Conservation (phyloP, 1,140 invertebrate species). For the Saxidomus purpurata region DNA sequence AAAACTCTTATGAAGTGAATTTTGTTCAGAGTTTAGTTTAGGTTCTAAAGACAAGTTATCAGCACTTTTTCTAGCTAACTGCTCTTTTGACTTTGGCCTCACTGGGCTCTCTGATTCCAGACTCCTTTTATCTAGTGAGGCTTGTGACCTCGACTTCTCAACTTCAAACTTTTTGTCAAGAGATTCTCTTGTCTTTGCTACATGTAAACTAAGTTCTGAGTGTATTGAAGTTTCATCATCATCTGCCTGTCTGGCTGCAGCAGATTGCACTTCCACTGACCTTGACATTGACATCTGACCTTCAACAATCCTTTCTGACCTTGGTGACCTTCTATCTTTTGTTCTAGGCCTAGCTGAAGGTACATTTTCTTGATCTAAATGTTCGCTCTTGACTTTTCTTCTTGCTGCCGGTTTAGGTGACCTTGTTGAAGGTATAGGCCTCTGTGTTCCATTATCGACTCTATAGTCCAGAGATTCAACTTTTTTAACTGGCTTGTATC, state of each 20-base stretch:
- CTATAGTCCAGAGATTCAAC: slow-evolving; percentile 9
- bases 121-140: slow-evolving; percentile 5
- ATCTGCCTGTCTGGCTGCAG: not conserved
- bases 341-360: slow-evolving; percentile 9
- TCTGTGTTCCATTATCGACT: not conserved
- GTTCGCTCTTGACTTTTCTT: slow-evolving; percentile 24
- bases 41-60: slow-evolving; percentile 4
- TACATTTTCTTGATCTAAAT: not conserved
- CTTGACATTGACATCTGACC: slow-evolving; percentile 34
- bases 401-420: slow-evolving; percentile 50
- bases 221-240: slow-evolving; percentile 22
- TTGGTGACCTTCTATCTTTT: slow-evolving; percentile 17
- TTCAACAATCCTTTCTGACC: slow-evolving; percentile 32
- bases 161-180: slow-evolving; percentile 47
- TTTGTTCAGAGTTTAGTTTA: slow-evolving; percentile 17
- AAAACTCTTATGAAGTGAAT: not conserved
- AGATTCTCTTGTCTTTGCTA: slow-evolving; percentile 53
- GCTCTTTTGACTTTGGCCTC: slow-evolving; percentile 38
- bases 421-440: slow-evolving; percentile 40
- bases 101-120: slow-evolving; percentile 21
- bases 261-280: slow-evolving; percentile 13
- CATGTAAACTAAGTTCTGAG: slow-evolving; percentile 55
- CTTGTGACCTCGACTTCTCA: slow-evolving; percentile 38
- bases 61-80: slow-evolving; percentile 37
- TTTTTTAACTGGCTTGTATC: slow-evolving; percentile 1